Evolutionary conservation across 1,140 invertebrate species (phyloP), one percentile per base, ranked within the genome.

Genomic region (Drosophila mojavensis): DNA sequence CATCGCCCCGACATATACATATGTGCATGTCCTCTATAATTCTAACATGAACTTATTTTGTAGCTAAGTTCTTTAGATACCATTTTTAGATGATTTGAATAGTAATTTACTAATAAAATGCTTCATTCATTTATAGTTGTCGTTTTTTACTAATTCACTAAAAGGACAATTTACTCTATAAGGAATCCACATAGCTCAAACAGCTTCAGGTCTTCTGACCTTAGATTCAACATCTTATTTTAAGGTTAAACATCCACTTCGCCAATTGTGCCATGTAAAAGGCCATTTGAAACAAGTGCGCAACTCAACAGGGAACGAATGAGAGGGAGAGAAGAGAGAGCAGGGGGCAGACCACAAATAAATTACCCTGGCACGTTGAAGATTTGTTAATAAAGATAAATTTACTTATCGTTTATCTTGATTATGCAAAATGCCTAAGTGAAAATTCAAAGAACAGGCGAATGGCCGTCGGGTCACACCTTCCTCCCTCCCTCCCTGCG

Each of bases 331-430:
- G 33, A 33, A 15, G n/a, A 10, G n/a, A 5, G 13, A 2, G 6
- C 2, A 1, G 65, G 64, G 72, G 79, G 59, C 43, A 63, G 48
- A 81, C 82, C 82, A 69, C 82, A 86, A 86, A 86, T 86, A 86
- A 86, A 86, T 86, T 81, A 82, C 79, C 53, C 69, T 60, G 78
- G 78, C 75, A 86, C 79, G 82, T 86, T 86, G 74, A 88, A 88
- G 83, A 88, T 88, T 88, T 88, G 83, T 88, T 88, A 88, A 88
- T 88, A 88, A 88, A 88, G 83, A 88, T 88, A 88, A 88, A 88
- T 88, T 88, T 86, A 88, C 83, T 88, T 88, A 88, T 88, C 83
- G 83, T 88, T 88, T 88, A 88, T 88, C 83, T 88, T 88, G 83
- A 88, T 88, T 88, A 88, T 88, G 83, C 83, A 88, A 88, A 88